phyloP scores from a whole-genome alignment of 1,140 invertebrate species.

The Teleopsis dalmanni region DNA sequence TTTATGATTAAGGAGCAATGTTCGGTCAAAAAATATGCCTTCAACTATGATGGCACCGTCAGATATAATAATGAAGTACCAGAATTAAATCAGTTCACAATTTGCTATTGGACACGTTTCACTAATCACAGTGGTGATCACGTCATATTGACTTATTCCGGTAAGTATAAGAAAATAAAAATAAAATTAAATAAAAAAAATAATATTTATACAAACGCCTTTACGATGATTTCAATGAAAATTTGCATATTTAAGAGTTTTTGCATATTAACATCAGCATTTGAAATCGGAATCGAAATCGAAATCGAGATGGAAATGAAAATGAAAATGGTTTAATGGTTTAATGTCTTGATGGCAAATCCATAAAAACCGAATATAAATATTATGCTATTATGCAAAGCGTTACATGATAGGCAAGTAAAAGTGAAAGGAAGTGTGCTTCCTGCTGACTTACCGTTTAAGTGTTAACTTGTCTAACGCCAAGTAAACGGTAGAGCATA shows the following conservation, averaged over 20 bases:
- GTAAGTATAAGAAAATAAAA: constrained; percentile 47
- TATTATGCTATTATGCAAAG: no score
- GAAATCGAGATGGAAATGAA: no score
- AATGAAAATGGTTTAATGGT: no score
- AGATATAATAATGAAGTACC: constrained; percentile 63
- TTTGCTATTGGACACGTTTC: constrained; percentile 74
- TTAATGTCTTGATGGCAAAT: not conserved
- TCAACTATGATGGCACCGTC: constrained; percentile 45
- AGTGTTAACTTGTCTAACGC: no score
- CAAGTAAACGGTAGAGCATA: no score
- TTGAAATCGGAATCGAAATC: no score
- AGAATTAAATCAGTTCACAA: constrained; percentile 69
- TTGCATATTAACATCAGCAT: no score
- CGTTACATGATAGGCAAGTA: not conserved
- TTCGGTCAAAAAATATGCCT: constrained; percentile 41
- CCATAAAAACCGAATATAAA: not conserved
- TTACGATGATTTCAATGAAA: no score
- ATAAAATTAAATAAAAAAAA: not conserved
- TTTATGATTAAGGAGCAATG: constrained; percentile 22
- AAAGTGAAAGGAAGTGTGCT: constrained; percentile 41
- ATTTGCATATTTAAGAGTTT: no score
- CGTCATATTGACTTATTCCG: constrained; percentile 71
- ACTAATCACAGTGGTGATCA: constrained; percentile 72
- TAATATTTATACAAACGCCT: no score
- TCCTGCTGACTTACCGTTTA: constrained; percentile 26